phyloP scores from a whole-genome alignment of 2,888 invertebrate genomes.

The Andrena flavipes region DNA sequence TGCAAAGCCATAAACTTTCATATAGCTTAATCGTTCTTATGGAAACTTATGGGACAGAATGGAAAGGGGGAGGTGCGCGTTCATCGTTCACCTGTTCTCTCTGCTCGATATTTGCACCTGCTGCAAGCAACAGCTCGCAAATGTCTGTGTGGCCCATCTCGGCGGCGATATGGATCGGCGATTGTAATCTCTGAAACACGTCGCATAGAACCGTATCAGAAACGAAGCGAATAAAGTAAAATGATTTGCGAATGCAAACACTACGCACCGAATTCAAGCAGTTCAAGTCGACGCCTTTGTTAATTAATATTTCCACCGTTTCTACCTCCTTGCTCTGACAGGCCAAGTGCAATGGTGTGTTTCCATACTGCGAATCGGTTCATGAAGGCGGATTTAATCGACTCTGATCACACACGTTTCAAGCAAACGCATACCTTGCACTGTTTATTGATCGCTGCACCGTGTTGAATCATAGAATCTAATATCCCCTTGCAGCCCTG shows the following conservation, averaged over 20 bases:
- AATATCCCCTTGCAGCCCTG: constrained; percentile 90
- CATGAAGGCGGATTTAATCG: constrained; percentile 23
- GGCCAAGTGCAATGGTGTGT: constrained; percentile 91
- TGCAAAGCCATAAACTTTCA: too few relatives aligned
- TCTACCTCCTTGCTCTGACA: constrained; percentile 90
- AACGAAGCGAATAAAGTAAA: neutral
- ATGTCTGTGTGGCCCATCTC: constrained; percentile 89
- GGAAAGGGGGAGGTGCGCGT: constrained; percentile 35
- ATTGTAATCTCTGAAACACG: constrained; percentile 88
- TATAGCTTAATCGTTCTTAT: neutral
- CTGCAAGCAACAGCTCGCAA: constrained; percentile 87
- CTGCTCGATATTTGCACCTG: constrained; percentile 89
- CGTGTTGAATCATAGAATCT: constrained; percentile 88
- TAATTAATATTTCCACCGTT: constrained; percentile 89
- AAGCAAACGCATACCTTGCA: constrained; percentile 86
- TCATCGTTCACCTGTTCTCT: constrained; percentile 85
- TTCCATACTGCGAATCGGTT: constrained; percentile 86
- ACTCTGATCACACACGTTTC: constrained; percentile 16
- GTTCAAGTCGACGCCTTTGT: constrained; percentile 90
- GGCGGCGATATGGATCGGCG: constrained; percentile 93
- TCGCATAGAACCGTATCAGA: neutral
- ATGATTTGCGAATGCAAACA: neutral
- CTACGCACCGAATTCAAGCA: constrained; percentile 89
- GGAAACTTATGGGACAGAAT: constrained; percentile 5
- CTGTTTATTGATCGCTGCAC: constrained; percentile 88